Evolutionary conservation across 2,797 vertebrate genomes (phyloP).

Genomic region (Eleutherodactylus coqui): DNA sequence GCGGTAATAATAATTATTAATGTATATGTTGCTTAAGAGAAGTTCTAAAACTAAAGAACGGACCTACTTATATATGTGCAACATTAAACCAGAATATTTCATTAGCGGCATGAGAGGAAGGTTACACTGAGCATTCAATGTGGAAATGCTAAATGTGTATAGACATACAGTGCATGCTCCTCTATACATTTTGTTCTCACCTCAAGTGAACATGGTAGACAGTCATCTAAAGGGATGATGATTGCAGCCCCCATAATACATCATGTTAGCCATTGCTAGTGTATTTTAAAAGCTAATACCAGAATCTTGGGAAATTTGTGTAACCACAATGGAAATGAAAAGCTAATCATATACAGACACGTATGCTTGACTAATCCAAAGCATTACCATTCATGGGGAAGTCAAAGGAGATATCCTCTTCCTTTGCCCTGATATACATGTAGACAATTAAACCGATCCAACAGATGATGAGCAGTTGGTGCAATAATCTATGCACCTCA

Average conservation of each 20-base stretch:
- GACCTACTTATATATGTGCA: background rate
- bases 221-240: background rate
- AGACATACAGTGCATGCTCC: background rate
- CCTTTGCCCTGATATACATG: background rate
- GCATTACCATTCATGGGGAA: too few species aligned
- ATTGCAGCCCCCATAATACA: background rate
- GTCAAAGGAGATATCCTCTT: too few species aligned
- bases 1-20: slow-evolving; percentile 6
- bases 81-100: slow-evolving; percentile 28
- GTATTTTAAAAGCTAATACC: too few species aligned
- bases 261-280: background rate
- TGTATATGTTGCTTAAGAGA: slow-evolving; percentile 1
- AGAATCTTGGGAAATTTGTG: too few species aligned
- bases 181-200: background rate
- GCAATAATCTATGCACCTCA: background rate
- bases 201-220: background rate
- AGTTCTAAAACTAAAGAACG: slow-evolving; percentile 26
- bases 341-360: background rate
- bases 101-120: background rate
- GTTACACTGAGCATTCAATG: background rate
- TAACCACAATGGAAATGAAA: background rate
- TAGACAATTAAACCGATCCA: background rate
- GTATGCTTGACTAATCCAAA: too few species aligned
- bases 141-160: slow-evolving; percentile 4
- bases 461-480: background rate